These are phyloP conservation scores for Eumerus sabulonum DNA, from an alignment of 2,888 invertebrate species.

Conservation along the genomic window DNA sequence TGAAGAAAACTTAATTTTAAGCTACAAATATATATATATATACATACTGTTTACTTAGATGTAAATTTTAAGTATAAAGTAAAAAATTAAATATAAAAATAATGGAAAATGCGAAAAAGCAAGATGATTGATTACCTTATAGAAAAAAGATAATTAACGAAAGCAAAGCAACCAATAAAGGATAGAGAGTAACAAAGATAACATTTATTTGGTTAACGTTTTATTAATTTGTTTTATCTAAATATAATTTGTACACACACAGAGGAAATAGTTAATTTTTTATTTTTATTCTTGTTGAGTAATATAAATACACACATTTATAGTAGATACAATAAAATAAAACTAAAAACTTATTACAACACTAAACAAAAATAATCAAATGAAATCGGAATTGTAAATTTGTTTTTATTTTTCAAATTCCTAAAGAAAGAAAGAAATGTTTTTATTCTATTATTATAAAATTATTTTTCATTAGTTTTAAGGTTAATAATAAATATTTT, in stretches of 20 bases:
- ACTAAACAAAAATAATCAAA: background rate
- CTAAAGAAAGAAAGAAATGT: background rate
- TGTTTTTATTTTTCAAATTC: conserved; percentile 50
- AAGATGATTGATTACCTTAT: no score
- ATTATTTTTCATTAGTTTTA: conserved; percentile 21
- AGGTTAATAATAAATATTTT: conserved; percentile 18
- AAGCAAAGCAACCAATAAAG: no score
- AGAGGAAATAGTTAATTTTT: conserved; percentile 39
- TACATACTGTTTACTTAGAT: conserved; percentile 9
- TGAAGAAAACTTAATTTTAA: conserved; percentile 19
- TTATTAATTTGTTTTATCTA: conserved; percentile 13
- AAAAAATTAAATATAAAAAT: no score
- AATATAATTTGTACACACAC: conserved; percentile 49
- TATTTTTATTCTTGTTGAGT: conserved; percentile 52
- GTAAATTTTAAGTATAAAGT: no score
- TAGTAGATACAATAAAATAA: background rate
- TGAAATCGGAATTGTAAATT: conserved; percentile 59
- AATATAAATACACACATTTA: conserved; percentile 46
- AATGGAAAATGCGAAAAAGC: no score
- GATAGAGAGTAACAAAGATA: background rate
- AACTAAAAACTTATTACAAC: conserved; percentile 20
- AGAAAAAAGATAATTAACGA: no score
- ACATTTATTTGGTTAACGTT: conserved; percentile 1
- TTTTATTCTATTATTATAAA: conserved; percentile 23
- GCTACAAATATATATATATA: conserved; percentile 16